These are phyloP conservation scores for Tubulanus polymorphus DNA, from an alignment of 2,888 invertebrate species.

Conservation along the genomic window DNA sequence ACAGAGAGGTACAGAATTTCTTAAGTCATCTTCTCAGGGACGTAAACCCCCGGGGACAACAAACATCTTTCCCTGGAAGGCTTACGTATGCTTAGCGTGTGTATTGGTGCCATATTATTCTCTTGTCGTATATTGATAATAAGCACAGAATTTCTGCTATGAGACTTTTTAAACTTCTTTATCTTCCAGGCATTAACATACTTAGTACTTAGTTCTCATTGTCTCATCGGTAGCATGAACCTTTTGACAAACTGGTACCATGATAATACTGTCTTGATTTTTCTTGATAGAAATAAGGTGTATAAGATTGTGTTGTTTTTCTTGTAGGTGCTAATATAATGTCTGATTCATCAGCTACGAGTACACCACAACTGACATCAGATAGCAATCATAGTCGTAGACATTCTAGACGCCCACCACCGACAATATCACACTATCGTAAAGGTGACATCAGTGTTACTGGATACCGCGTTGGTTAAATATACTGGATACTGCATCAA, in stretches of 20 bases:
- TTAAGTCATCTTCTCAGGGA: neutral
- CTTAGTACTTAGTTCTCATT: too few relatives aligned
- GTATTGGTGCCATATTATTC: neutral
- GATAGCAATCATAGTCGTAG: slow-evolving; percentile 16
- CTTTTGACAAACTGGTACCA: too few relatives aligned
- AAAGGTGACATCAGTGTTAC: slow-evolving; percentile 43
- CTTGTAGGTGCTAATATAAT: slow-evolving; percentile 11
- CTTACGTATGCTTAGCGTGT: neutral
- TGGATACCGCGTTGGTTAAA: slow-evolving; percentile 21
- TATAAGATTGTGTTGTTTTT: neutral
- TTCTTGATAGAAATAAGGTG: neutral
- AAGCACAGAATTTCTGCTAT: neutral
- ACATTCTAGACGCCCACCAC: slow-evolving; percentile 30
- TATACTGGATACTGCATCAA: too few relatives aligned
- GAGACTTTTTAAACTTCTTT: neutral
- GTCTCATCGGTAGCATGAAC: too few relatives aligned
- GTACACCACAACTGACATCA: slow-evolving; percentile 26
- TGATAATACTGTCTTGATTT: too few relatives aligned
- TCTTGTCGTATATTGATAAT: neutral
- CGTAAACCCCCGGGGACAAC: neutral
- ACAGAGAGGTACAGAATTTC: neutral
- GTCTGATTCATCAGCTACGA: slow-evolving; percentile 30
- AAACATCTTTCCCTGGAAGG: neutral
- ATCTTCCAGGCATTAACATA: too few relatives aligned
- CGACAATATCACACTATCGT: slow-evolving; percentile 36